Evolutionary conservation across 2,113 vertebrate genomes (phyloP).

Genomic region (Zapornia atra): DNA sequence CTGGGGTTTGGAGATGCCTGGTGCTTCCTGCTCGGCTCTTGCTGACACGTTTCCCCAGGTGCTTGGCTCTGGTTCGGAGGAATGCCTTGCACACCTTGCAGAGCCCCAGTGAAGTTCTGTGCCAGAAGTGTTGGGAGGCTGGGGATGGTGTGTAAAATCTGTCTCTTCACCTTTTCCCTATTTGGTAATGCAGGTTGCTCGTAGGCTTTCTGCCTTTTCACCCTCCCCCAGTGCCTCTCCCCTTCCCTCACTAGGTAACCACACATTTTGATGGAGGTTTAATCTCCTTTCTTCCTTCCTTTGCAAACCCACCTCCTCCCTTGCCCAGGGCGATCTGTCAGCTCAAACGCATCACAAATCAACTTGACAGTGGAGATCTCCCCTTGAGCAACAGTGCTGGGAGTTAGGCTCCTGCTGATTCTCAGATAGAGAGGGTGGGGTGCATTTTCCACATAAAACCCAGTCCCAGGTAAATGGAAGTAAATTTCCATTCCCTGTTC

Average conservation of each 20-base stretch:
- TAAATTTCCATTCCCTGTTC: conserved; percentile 27
- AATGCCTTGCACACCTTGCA: not conserved
- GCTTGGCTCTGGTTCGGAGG: not conserved
- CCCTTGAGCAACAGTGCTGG: conserved; percentile 24
- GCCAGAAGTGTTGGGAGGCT: not conserved
- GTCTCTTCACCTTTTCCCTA: not conserved
- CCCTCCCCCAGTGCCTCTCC: conserved; percentile 3
- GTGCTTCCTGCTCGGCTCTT: not conserved
- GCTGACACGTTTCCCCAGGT: not conserved
- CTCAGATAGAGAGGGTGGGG: conserved; percentile 53
- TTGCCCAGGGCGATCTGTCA: conserved; percentile 16
- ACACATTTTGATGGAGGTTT: conserved; percentile 49
- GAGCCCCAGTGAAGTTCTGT: not conserved
- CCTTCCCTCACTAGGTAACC: conserved; percentile 20
- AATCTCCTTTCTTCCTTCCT: conserved; percentile 73
- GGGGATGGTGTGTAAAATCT: not conserved
- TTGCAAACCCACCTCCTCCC: conserved; percentile 48
- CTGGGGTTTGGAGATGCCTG: not conserved
- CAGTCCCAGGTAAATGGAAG: not conserved
- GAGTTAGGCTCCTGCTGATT: conserved; percentile 4
- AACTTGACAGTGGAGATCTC: conserved; percentile 51
- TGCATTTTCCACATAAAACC: conserved; percentile 28
- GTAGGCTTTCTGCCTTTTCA: not conserved
- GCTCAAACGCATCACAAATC: conserved; percentile 41
- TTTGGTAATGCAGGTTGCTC: not conserved